Evolutionary conservation across 35 echinoderm and acorn worm genomes (phyloP), one percentile per base, ranked within the genome.

Genomic region (Anneissia japonica): DNA sequence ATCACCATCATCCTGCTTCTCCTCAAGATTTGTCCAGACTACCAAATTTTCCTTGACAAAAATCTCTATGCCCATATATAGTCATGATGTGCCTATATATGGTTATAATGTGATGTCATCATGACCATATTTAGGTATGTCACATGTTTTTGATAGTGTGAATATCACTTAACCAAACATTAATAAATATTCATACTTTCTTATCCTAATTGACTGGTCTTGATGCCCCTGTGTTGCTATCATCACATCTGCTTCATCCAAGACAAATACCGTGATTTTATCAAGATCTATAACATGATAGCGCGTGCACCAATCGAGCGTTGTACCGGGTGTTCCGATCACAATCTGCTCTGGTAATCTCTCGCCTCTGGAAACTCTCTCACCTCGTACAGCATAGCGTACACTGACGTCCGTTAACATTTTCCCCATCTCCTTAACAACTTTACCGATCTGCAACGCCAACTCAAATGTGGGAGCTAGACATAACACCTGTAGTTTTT

Each of bases 161-260:
- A n/a, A n/a, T n/a, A n/a, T n/a, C n/a, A n/a, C n/a, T n/a, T n/a
- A n/a, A n/a, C n/a, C n/a, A n/a, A n/a, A n/a, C n/a, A n/a, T 6
- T 43, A 43, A 43, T 6, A 43, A 43, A 6, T 43, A 43, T n/a
- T 72, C 80, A 88, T 78, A 95, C 93, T 74, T 95, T 40, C 85
- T 86, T 76, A 97, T 97, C 32, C 91, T 86, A 38, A 93, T 93
- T 23, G 89, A 93, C 79, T 93, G 95, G 74, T 98, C 95, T 75
- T 98, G 95, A 85, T 98, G 95, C 26, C 95, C 95, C 34, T 98
- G 95, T 41, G 91, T 93, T 17, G 95, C 95, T 32, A 98, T 98
- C 95, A 98, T 98, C 3, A 98, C 95, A 38, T 98, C 95, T 1
- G 95, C 95, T 75, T 98, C 95, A 79, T 98, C 95, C n/a, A 98